Evolutionary conservation across 2,113 vertebrate species (phyloP).

Genomic region (Callopanchax toddi): DNA sequence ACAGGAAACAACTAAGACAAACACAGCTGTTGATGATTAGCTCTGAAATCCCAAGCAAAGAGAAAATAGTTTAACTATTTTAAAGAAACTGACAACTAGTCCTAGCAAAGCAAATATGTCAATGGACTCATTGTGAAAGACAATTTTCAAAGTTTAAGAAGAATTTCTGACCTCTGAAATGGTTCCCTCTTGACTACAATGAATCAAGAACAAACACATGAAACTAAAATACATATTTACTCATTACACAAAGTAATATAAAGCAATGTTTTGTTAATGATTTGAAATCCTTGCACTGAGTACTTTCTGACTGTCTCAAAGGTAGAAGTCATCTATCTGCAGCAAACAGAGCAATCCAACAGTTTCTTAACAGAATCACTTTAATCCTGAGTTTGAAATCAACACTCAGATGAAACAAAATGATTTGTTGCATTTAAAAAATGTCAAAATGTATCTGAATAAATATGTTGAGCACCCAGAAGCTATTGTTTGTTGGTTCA

Average conservation of each 20-base stretch:
- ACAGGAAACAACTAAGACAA: background rate
- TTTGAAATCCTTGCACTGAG: no score
- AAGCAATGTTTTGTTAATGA: no score
- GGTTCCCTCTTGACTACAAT: background rate
- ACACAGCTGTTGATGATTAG: background rate
- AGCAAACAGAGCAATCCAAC: no score
- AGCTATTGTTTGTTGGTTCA: conserved; percentile 49
- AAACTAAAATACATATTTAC: background rate
- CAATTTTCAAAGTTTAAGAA: no score
- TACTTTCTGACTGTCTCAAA: no score
- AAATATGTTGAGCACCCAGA: conserved; percentile 10
- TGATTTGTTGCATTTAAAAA: background rate
- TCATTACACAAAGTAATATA: no score
- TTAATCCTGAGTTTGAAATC: background rate
- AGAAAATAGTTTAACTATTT: background rate
- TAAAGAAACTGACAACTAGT: background rate
- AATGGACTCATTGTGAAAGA: no score
- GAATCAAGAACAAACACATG: background rate
- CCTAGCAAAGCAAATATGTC: no score
- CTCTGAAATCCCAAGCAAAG: background rate
- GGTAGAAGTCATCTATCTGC: background rate
- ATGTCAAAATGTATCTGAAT: conserved; percentile 4
- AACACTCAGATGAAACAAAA: background rate
- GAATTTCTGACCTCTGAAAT: background rate
- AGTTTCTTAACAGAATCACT: no score